Conservation (phyloP, 2,888 invertebrate species). For the Tethea ocularis region DNA sequence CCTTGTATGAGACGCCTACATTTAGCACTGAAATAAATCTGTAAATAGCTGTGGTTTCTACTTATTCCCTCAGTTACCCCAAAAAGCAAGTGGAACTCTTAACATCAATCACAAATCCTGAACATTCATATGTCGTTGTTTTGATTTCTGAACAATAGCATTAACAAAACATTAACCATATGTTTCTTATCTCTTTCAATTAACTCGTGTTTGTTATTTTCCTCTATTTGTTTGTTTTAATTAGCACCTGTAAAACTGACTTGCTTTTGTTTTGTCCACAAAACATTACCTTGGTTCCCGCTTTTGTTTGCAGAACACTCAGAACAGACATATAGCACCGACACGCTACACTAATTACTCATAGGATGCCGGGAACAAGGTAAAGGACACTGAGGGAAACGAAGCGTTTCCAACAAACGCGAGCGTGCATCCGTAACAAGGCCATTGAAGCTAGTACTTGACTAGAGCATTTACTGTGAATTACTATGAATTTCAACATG, state of each 20-base stretch:
- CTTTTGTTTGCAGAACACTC: conserved; percentile 14
- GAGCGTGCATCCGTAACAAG: conserved; percentile 69
- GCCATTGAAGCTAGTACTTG: conserved; percentile 46
- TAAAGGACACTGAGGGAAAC: conserved; percentile 74
- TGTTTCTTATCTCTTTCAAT: background rate
- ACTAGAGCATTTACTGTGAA: conserved; percentile 44
- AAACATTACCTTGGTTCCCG: background rate
- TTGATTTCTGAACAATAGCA: background rate
- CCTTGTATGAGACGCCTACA: no score
- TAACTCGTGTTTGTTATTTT: background rate
- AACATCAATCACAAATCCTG: no score
- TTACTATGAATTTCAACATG: conserved; percentile 31
- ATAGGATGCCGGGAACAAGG: conserved; percentile 63
- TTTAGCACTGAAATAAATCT: no score
- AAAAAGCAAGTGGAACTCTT: no score
- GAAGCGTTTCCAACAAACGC: conserved; percentile 73
- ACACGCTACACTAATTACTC: conserved; percentile 45
- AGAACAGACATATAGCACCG: conserved; percentile 17
- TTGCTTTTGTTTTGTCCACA: conserved; percentile 14
- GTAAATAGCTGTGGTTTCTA: no score
- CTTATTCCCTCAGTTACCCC: no score
- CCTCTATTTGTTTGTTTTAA: background rate
- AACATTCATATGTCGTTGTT: background rate
- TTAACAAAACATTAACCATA: conserved; percentile 5
- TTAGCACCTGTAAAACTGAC: background rate